phyloP scores from a whole-genome alignment of 2,113 vertebrate species.

The Thamnaconus septentrionalis region DNA sequence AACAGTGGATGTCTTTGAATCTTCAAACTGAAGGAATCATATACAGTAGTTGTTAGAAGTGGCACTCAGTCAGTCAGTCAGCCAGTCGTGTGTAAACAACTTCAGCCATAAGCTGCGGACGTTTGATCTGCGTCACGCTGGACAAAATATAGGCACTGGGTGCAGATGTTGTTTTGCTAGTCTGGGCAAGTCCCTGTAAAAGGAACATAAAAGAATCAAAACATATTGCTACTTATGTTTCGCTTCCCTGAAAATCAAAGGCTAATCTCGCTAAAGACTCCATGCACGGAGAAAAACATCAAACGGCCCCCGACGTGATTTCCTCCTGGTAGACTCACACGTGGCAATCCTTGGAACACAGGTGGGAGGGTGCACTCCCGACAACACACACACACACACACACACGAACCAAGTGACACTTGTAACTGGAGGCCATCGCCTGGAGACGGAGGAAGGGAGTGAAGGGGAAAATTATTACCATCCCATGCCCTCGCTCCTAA shows the following conservation, averaged over 20 bases:
- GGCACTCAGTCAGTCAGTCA: no score
- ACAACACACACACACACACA: constrained; percentile 29
- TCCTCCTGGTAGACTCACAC: constrained; percentile 20
- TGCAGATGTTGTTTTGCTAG: no score
- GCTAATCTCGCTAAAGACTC: neutral
- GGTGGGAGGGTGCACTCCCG: constrained; percentile 1
- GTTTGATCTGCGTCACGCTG: no score
- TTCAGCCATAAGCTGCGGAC: no score
- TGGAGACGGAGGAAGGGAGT: constrained; percentile 58
- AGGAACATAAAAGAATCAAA: neutral
- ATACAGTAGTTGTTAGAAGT: no score
- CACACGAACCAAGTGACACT: constrained; percentile 59
- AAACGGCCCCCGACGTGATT: constrained; percentile 24
- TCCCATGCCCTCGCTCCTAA: constrained; percentile 59
- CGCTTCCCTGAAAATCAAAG: neutral
- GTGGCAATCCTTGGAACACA: constrained; percentile 14
- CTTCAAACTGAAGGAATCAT: no score
- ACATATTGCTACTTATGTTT: neutral
- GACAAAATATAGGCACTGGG: no score
- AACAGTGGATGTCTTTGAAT: no score
- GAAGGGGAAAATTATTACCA: constrained; percentile 63
- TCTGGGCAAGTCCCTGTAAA: no score
- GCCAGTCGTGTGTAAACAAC: no score
- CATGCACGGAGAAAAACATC: constrained; percentile 23
- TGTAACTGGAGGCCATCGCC: constrained; percentile 69